Base-by-base conservation (phyloP, 1,140 invertebrate species). In the Eufriesea mexicana region DNA sequence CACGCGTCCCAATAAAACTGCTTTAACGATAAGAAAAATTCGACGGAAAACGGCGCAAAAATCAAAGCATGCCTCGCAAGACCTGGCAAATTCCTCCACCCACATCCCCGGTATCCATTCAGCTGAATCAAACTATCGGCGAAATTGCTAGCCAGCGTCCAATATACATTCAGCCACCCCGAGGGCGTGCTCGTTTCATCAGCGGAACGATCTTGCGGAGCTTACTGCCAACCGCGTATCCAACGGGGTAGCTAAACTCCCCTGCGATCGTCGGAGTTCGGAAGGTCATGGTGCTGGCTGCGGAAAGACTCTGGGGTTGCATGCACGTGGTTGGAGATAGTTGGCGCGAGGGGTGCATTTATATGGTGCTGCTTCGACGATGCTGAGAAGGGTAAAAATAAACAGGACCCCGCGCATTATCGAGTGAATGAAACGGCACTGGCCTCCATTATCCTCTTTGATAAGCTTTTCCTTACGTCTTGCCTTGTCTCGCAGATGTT, bases 301-400 rank as follows among this genome's bases (percentile, higher is more conserved):
- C 18, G 49, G 35, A 35, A 35, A 35, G 35, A 4, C 35, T 35
- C 35, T 35, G 35, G 35, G 35, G 35, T 35, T 35, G 35, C 35
- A 4, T 35, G 35, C 35, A 35, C 35, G 35, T 1, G 35, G 35
- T 35, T 35, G 35, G 7, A 25, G 67, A 49, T 67, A 59, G 79
- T 51, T 42, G 25, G 25, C 8, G 47, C 79, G 28, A 85, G 73
- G 90, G 90, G 89, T 91, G 89, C 86, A 91, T 92, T 92, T 91
- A 86, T 87, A 89, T 78, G 72, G 84, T 84, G 64, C 5, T 67
- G 61, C 61, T 75, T 78, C 75, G 85, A 79, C 72, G n/a, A 28
- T 57, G 42, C 16, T 4, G 14, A 14, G 66, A 35, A 82, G 35
- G 70, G 61, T 77, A 80, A 88, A 86, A 80, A 90, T 87, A 91